A percentile compares a stretch with the other conserved stretches of the same genome.
Evolutionary conservation across 2,888 invertebrate genomes (phyloP).

Genomic region (Hipparchia sbordonii): DNA sequence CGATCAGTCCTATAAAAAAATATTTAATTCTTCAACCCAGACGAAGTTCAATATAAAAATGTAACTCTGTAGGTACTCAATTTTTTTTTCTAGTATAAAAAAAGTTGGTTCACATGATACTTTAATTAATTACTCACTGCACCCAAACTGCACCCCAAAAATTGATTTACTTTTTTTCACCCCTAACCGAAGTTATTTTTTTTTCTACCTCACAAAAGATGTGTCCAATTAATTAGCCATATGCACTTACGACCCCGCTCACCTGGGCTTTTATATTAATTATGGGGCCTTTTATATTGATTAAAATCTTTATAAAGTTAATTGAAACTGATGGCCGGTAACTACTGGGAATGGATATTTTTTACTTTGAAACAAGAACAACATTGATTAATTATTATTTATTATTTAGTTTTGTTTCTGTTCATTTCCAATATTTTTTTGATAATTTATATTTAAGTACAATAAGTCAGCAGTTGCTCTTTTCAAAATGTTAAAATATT

Average conservation of each 20-base stretch:
- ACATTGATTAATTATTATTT: not conserved
- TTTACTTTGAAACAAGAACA: not conserved
- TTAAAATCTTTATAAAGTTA: conserved; percentile 33
- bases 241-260: conserved; percentile 37
- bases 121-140: conserved; percentile 13
- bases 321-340: conserved; percentile 36
- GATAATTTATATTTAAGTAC: too few species aligned
- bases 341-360: not conserved
- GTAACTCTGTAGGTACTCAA: too few species aligned
- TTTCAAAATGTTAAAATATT: too few species aligned
- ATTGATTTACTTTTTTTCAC: not conserved
- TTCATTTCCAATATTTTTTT: too few species aligned
- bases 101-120: conserved; percentile 3
- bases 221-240: conserved; percentile 40
- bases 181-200: conserved; percentile 13
- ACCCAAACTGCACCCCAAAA: not conserved
- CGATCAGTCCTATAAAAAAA: too few species aligned
- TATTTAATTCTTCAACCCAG: too few species aligned
- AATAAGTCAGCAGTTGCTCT: too few species aligned
- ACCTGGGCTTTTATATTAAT: conserved; percentile 40
- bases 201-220: conserved; percentile 30
- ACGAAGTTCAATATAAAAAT: too few species aligned
- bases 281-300: conserved; percentile 38
- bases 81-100: not conserved
- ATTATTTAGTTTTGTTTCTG: too few species aligned